phyloP scores from a whole-genome alignment of 2,797 vertebrate species.

The Pangasius djambal region DNA sequence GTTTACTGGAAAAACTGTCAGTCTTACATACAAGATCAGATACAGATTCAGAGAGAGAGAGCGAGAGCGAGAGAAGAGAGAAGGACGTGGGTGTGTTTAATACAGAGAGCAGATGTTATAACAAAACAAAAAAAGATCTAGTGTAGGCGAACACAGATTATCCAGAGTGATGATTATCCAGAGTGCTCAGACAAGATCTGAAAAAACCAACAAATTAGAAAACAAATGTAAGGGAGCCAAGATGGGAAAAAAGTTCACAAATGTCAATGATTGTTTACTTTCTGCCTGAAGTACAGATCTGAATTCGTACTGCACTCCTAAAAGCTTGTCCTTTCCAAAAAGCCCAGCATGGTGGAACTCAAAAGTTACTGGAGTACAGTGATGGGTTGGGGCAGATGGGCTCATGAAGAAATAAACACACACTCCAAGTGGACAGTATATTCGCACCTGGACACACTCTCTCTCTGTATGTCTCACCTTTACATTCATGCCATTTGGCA shows the following conservation, averaged over 20 bases:
- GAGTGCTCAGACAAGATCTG: neutral
- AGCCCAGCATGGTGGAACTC: neutral
- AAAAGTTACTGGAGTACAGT: neutral
- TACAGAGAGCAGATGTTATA: constrained; percentile 43
- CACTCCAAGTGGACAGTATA: neutral
- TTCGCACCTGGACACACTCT: neutral
- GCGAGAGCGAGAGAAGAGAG: constrained; percentile 12
- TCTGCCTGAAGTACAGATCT: neutral
- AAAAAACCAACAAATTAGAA: constrained; percentile 4
- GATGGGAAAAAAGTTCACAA: neutral
- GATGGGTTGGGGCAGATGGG: neutral
- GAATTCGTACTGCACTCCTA: neutral
- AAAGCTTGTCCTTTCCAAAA: neutral
- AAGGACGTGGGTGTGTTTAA: constrained; percentile 29
- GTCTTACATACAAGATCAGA: neutral
- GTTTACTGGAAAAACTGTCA: constrained; percentile 7
- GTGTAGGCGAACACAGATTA: constrained; percentile 27
- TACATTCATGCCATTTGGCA: neutral
- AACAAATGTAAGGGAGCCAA: neutral
- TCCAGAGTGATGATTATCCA: constrained; percentile 3
- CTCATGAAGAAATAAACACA: neutral
- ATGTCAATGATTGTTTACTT: neutral
- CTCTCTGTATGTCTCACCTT: neutral
- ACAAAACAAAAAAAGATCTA: constrained; percentile 8
- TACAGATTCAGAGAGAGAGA: neutral